Percentiles rank a stretch among this genome's conserved stretches.
phyloP scores from a whole-genome alignment of 1,140 invertebrate genomes.

The Pentalonia nigronervosa region DNA sequence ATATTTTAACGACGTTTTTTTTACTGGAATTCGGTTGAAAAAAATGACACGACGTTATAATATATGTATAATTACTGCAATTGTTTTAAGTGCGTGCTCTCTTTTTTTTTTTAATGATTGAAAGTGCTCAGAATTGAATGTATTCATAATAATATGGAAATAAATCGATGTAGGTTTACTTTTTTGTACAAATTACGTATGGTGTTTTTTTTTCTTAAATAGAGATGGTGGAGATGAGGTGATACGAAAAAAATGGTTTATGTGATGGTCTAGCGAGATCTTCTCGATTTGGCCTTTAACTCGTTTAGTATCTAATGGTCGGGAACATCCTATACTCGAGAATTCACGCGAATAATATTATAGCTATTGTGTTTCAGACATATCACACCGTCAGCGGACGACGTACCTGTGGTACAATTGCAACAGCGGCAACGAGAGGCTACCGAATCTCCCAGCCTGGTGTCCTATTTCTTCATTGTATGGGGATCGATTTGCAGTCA shows the following conservation, averaged over 20 bases:
- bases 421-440: background rate
- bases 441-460: background rate
- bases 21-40: background rate
- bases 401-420: background rate
- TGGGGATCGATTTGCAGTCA: conserved; percentile 54
- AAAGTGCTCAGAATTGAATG: too few relatives aligned
- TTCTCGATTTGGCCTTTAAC: background rate
- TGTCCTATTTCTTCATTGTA: conserved; percentile 40
- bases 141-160: too few relatives aligned
- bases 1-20: background rate
- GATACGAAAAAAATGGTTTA: background rate
- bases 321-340: background rate
- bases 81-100: background rate
- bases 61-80: background rate
- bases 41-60: background rate
- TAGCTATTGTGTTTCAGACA: background rate
- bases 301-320: background rate
- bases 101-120: background rate
- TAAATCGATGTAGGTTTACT: too few relatives aligned
- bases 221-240: background rate
- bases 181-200: too few relatives aligned
- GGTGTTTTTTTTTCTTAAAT: too few relatives aligned
- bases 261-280: background rate
- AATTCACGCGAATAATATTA: background rate
- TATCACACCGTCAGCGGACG: too few relatives aligned